These are phyloP conservation scores for Chloroceryle inda DNA, from an alignment of 2,797 vertebrate species.

Conservation along the genomic window DNA sequence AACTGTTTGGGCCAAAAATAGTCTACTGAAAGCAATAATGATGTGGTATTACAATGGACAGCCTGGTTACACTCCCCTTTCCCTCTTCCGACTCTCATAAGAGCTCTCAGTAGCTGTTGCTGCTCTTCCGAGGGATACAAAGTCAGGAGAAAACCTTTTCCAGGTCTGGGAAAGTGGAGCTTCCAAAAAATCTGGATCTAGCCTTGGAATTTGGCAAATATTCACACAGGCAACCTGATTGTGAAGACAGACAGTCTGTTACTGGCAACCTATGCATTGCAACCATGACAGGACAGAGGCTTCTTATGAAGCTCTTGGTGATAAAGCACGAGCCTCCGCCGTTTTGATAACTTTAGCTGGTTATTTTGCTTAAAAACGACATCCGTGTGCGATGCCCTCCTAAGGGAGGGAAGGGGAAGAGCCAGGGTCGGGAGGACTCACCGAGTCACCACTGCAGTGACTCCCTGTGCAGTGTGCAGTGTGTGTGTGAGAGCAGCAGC, in stretches of 20 bases:
- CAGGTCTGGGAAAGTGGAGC: background rate
- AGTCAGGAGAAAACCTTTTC: background rate
- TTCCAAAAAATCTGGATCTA: background rate
- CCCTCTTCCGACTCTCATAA: background rate
- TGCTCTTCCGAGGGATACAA: background rate
- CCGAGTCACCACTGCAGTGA: background rate
- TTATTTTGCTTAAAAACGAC: background rate
- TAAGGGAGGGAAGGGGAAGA: background rate
- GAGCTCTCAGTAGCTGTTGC: background rate
- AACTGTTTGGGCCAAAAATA: slow-evolving; percentile 7
- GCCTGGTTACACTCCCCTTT: background rate
- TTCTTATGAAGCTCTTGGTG: background rate
- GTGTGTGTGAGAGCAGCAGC: background rate
- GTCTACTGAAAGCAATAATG: background rate
- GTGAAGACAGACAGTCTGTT: background rate
- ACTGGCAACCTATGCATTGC: background rate
- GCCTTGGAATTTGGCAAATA: background rate
- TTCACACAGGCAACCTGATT: background rate
- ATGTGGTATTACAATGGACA: background rate
- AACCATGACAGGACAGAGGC: background rate
- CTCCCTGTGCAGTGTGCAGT: fast-evolving
- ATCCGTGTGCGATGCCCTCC: background rate
- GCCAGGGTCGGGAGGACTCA: fast-evolving
- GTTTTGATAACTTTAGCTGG: background rate
- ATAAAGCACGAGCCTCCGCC: background rate